Conservation (phyloP, 2,113 vertebrate genomes). For the Plotosus lineatus region DNA sequence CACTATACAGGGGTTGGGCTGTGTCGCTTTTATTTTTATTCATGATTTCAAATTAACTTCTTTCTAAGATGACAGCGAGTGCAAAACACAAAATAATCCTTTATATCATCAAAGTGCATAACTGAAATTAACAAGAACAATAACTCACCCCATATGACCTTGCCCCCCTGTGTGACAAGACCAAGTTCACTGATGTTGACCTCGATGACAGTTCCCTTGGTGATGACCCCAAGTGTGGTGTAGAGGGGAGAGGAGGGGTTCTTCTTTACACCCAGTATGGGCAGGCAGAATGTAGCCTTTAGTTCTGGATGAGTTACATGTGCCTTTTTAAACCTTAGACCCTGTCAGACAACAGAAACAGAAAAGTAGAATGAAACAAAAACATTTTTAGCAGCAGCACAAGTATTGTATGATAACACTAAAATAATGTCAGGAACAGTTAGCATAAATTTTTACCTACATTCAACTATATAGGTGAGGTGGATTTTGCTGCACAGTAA, state of each 20-base stretch:
- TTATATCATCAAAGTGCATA: neutral
- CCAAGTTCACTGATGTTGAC: conserved; percentile 96
- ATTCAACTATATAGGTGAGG: too few species aligned
- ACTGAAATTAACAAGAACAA: neutral
- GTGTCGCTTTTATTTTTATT: neutral
- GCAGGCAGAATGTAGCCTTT: conserved; percentile 95
- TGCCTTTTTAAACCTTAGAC: conserved; percentile 95
- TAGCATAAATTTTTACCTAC: neutral
- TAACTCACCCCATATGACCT: conserved; percentile 96
- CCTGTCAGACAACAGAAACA: conserved; percentile 67
- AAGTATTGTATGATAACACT: neutral
- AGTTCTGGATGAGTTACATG: conserved; percentile 97
- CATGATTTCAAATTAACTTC: neutral
- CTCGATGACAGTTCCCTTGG: conserved; percentile 93
- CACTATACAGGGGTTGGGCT: neutral
- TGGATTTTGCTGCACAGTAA: too few species aligned
- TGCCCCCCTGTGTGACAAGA: conserved; percentile 96
- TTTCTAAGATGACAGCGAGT: neutral
- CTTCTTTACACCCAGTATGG: conserved; percentile 97
- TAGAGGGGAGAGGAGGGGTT: conserved; percentile 96
- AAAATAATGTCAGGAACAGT: neutral
- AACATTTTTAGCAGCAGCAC: neutral
- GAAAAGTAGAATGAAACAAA: neutral
- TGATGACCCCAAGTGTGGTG: conserved; percentile 94
- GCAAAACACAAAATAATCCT: neutral